These are phyloP conservation scores for Drosophila bocqueti DNA, from an alignment of 1,140 invertebrate species.

Conservation along the genomic window DNA sequence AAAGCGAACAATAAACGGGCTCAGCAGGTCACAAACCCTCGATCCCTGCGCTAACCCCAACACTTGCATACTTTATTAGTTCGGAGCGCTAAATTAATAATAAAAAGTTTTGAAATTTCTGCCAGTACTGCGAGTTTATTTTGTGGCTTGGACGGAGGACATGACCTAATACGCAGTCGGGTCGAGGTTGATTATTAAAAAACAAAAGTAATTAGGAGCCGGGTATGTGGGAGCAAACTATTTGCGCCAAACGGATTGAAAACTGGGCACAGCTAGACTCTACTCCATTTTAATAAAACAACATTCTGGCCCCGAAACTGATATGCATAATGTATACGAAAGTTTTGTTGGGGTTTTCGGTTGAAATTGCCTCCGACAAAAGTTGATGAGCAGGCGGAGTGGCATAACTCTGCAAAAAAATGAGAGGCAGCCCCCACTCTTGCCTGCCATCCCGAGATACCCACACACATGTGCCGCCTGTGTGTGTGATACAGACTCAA, in stretches of 20 bases:
- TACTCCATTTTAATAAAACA: slow-evolving; percentile 48
- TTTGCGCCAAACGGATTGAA: slow-evolving; percentile 36
- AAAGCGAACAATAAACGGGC: slow-evolving; percentile 49
- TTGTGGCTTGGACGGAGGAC: slow-evolving; percentile 19
- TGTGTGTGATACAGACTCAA: slow-evolving; percentile 15
- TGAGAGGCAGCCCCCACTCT: background rate
- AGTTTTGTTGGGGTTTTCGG: slow-evolving; percentile 42
- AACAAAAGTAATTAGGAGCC: slow-evolving; percentile 78
- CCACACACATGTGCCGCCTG: background rate
- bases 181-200: slow-evolving; percentile 79
- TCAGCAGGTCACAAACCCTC: slow-evolving; percentile 41
- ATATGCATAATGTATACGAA: slow-evolving; percentile 67
- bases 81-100: slow-evolving; percentile 77
- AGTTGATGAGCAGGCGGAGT: slow-evolving; percentile 45
- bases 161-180: slow-evolving; percentile 43
- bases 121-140: slow-evolving; percentile 58
- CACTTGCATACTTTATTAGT: slow-evolving; percentile 73
- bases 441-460: background rate
- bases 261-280: slow-evolving; percentile 58
- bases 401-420: slow-evolving; percentile 55
- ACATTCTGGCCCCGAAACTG: slow-evolving; percentile 35
- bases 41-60: background rate
- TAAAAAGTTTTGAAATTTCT: slow-evolving; percentile 65
- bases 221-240: slow-evolving; percentile 59
- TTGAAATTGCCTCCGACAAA: slow-evolving; percentile 51